Evolutionary conservation across 2,888 invertebrate genomes (phyloP).

Genomic region (Noctua pronuba): DNA sequence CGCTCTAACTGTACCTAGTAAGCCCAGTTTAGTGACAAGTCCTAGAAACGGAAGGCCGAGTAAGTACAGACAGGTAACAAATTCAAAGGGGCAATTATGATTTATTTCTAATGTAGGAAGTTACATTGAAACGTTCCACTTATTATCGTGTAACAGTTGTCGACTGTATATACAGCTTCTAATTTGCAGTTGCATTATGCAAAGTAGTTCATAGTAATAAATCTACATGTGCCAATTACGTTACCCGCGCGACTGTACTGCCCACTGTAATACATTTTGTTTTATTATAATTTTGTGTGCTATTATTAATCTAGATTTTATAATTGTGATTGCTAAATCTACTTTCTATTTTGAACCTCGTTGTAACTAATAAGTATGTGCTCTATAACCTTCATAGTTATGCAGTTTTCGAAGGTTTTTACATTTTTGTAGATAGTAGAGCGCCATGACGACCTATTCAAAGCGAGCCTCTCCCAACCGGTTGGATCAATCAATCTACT

Average conservation of each 20-base stretch:
- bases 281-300: too few relatives aligned
- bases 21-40: neutral
- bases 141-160: slow-evolving; percentile 8
- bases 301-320: slow-evolving; percentile 10
- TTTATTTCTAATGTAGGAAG: slow-evolving; percentile 31
- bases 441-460: too few relatives aligned
- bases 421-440: too few relatives aligned
- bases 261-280: neutral
- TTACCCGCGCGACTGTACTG: neutral
- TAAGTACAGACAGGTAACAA: neutral
- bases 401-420: too few relatives aligned
- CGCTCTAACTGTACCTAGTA: neutral
- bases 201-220: neutral
- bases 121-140: neutral
- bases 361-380: neutral
- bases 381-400: neutral
- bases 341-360: neutral
- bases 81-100: neutral
- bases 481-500: too few relatives aligned
- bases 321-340: neutral
- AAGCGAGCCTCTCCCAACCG: too few relatives aligned
- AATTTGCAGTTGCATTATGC: slow-evolving; percentile 5
- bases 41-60: slow-evolving; percentile 6
- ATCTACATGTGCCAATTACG: slow-evolving; percentile 2
- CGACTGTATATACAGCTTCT: neutral